Evolutionary conservation across 2,113 vertebrate genomes (phyloP).

Genomic region (Scalopus aquaticus): DNA sequence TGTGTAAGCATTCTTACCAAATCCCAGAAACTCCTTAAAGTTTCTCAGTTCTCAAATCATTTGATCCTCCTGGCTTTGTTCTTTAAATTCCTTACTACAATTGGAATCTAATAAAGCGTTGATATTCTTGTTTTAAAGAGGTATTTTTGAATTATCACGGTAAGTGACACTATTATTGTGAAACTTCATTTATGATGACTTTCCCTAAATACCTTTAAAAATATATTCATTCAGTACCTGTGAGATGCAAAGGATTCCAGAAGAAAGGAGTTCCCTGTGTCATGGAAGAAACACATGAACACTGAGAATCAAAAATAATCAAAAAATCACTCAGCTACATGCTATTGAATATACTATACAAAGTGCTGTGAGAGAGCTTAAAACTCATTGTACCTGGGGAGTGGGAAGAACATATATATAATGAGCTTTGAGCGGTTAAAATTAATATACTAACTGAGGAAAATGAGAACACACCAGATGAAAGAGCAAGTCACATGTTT

Average conservation of each 20-base stretch:
- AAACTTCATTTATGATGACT: background rate
- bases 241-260: background rate
- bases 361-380: background rate
- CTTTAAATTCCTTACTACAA: background rate
- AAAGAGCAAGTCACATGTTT: background rate
- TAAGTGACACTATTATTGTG: background rate
- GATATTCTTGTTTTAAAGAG: conserved; percentile 30
- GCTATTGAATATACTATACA: background rate
- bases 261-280: background rate
- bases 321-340: background rate
- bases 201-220: conserved; percentile 14
- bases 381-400: background rate
- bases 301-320: background rate
- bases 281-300: background rate
- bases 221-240: background rate
- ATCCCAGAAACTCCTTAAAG: background rate
- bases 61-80: background rate
- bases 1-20: background rate
- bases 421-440: background rate
- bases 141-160: background rate
- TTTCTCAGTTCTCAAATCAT: conserved; percentile 38
- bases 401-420: background rate
- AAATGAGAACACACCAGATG: background rate
- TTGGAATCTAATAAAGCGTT: background rate
- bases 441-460: background rate